Conservation (phyloP, 2,113 vertebrate species). For the Cottus gobio region DNA sequence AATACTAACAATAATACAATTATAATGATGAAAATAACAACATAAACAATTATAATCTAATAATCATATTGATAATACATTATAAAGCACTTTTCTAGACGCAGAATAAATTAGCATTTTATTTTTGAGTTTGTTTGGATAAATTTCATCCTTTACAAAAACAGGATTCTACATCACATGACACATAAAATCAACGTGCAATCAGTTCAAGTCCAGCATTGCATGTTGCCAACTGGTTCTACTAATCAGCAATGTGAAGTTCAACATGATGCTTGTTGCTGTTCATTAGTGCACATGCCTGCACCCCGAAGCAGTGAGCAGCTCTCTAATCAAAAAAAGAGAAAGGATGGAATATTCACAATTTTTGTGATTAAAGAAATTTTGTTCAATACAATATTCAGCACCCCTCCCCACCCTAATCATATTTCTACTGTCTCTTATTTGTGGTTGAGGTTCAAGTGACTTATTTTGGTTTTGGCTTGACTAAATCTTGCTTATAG, state of each 20-base stretch:
- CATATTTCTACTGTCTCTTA: background rate
- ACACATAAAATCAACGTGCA: background rate
- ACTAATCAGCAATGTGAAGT: background rate
- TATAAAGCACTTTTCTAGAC: background rate
- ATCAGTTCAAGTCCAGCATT: background rate
- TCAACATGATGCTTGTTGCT: background rate
- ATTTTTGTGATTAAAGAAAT: background rate
- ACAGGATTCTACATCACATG: background rate
- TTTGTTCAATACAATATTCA: background rate
- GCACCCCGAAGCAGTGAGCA: background rate
- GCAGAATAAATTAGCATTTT: background rate
- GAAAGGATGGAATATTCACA: background rate
- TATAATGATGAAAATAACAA: background rate
- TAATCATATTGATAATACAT: background rate
- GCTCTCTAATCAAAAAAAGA: background rate
- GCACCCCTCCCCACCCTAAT: background rate
- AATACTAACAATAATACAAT: background rate
- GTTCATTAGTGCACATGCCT: background rate
- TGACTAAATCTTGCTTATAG: too few species aligned
- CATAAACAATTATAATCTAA: background rate
- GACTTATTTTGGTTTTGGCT: background rate
- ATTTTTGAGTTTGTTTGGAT: background rate
- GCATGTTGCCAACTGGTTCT: background rate
- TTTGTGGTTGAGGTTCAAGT: background rate
- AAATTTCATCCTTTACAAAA: background rate